These are phyloP conservation scores for Furcula furcula DNA, from an alignment of 2,888 invertebrate species.

Conservation along the genomic window DNA sequence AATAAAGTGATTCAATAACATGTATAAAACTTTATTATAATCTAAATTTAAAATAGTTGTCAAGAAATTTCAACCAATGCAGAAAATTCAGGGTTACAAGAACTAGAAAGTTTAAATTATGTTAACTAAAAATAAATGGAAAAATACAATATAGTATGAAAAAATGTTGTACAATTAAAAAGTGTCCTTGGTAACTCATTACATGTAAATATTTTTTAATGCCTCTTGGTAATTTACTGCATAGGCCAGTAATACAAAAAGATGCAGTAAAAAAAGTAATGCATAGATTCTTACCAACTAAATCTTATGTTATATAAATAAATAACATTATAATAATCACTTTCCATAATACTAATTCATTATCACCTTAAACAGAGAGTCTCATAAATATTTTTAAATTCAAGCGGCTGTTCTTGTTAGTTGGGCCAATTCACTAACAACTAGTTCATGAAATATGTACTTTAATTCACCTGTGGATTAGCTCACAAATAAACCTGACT, in stretches of 20 bases:
- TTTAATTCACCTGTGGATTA: too few relatives aligned
- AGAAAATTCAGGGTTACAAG: too few relatives aligned
- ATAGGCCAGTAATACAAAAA: slow-evolving; percentile 23
- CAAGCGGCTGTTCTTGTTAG: too few relatives aligned
- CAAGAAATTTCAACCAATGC: too few relatives aligned
- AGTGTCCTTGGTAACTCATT: slow-evolving; percentile 40
- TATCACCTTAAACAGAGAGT: slow-evolving; percentile 18
- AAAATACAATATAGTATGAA: not conserved
- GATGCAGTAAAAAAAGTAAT: slow-evolving; percentile 23
- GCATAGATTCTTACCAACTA: slow-evolving; percentile 36
- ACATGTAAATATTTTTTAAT: slow-evolving; percentile 30
- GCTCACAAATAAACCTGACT: too few relatives aligned
- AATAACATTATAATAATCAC: slow-evolving; percentile 71
- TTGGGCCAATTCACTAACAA: too few relatives aligned
- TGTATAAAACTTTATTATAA: too few relatives aligned
- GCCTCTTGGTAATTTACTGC: slow-evolving; percentile 25
- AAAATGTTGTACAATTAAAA: slow-evolving; percentile 10
- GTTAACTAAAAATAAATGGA: not conserved
- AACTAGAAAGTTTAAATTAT: too few relatives aligned
- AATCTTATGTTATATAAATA: slow-evolving; percentile 61
- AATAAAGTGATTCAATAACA: slow-evolving; percentile 21
- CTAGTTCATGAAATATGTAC: too few relatives aligned
- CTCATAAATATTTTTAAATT: slow-evolving; percentile 5
- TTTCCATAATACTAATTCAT: slow-evolving; percentile 45
- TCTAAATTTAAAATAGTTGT: too few relatives aligned